Base-by-base conservation (phyloP, 2,113 vertebrate genomes). In the Colius striatus region DNA sequence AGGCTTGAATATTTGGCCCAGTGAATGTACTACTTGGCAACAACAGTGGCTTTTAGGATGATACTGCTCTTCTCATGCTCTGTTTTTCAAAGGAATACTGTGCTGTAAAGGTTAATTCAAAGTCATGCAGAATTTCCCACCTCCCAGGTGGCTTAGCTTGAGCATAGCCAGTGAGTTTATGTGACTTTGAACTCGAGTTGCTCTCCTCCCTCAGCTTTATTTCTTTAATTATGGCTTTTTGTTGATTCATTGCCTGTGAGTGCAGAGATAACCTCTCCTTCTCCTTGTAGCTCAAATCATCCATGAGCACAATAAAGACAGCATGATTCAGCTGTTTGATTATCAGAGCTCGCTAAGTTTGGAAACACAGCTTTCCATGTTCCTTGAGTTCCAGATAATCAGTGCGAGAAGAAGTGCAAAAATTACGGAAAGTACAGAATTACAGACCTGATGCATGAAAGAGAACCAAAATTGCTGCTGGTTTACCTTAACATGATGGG, bases 111-210 rank as follows among this genome's bases (percentile, higher is more conserved):
- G 58, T 62, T 66, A 94, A 96, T 94, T 71, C 17, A 16, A 81
- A 92, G 23, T 65, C 4, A 20, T 87, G 61, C 67, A 94, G 83
- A 92, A 95, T 94, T 91, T 95, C 63, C 47, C 65, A 84, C 90
- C 91, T 97, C 83, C 92, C 82, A 94, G 41, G 55, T 89, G 96
- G 92, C 84, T 93, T 29, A 55, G 48, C 78, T 90, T 85, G 80
- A 96, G 67, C 73, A 38, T 3, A 34, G 26, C 43, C 62, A 51
- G 29, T 71, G 55, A 89, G 43, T 95, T 95, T 43, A 82, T 73
- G 48, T 43, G 65, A 67, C 66, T 87, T 94, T 86, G 80, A 94
- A 92, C 89, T 80, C 9, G 1, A 1, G 0, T n/a, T 84, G 65
- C 38, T 77, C 38, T 90, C 60, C 72, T 67, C 32, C 38, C 70